A percentile compares a stretch with the other conserved stretches of the same genome.
phyloP scores from a whole-genome alignment of 2,888 invertebrate genomes.

The Synergus itoensis region DNA sequence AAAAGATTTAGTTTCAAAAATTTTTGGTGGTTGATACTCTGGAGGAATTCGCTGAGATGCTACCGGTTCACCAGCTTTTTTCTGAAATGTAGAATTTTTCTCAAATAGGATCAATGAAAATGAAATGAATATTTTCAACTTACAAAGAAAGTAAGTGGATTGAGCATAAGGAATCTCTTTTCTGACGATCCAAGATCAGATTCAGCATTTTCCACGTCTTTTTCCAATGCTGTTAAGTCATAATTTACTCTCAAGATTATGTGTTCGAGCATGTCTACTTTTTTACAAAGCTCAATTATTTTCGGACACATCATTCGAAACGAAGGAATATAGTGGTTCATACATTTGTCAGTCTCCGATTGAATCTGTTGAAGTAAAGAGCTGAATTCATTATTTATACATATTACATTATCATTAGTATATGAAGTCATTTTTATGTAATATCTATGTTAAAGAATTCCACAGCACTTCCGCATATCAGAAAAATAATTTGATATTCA shows the following conservation, averaged over 20 bases:
- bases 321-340: conserved; percentile 68
- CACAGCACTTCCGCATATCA: too few species aligned
- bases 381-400: not conserved
- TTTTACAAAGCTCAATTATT: conserved; percentile 67
- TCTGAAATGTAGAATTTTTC: conserved; percentile 62
- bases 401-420: not conserved
- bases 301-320: conserved; percentile 67
- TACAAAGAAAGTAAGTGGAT: conserved; percentile 76
- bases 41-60: conserved; percentile 54
- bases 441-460: too few species aligned
- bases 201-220: conserved; percentile 74
- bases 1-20: conserved; percentile 67
- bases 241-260: conserved; percentile 71
- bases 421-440: too few species aligned
- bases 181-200: conserved; percentile 71
- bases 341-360: conserved; percentile 69
- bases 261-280: conserved; percentile 74
- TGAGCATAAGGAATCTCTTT: conserved; percentile 72
- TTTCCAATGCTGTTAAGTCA: conserved; percentile 72
- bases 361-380: conserved; percentile 65
- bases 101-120: too few species aligned
- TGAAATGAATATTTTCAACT: conserved; percentile 50
- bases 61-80: conserved; percentile 66
- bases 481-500: too few species aligned
- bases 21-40: conserved; percentile 64